Base-by-base conservation (phyloP, 2,113 vertebrate genomes). In the Scartelaos histophorus region DNA sequence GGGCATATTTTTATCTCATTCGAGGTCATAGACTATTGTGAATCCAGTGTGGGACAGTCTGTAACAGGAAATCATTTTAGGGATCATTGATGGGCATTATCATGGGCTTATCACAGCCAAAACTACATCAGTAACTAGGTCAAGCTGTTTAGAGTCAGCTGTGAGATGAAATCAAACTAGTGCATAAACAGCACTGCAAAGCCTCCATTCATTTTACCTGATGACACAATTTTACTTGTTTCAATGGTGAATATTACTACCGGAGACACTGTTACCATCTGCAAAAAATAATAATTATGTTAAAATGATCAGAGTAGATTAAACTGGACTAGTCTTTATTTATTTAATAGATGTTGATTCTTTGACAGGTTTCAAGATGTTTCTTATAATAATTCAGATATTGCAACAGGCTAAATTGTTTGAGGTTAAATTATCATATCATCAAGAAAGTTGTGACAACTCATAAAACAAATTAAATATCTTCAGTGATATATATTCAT, bases 21-120 rank as follows among this genome's bases (percentile, higher is more conserved):
- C 13, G 57, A 60, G 25, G 57, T 60, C 57, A 60, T 16, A 60
- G 13, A 7, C 13, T 16, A 29, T 67, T 15, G 73, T 21, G 35
- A 49, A 24, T 22, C 75, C 69, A 38, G 45, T 11, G 22, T 73
- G n/a, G 12, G 21, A 43, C 68, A 47, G 69, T 58, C 51, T 13
- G 70, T 68, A 17, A 19, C 1, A 62, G 22, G 56, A 57, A 24
- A 53, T 53, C 51, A 53, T 53, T 53, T n/a, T 9, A 53, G 51
- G 51, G 51, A 53, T 53, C 49, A 51, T 13, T 57, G 53, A 56
- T 56, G 47, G 13, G n/a, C 53, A 54, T 54, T 21, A 21, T 21
- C 19, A 10, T 22, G 22, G 10, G 22, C 56, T 57, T 57, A 57
- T 12, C 56, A 57, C 21, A 57, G 13, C 56, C 21, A 57, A 57